phyloP scores from a whole-genome alignment of 2,888 invertebrate genomes.

The Drosophila cognata region DNA sequence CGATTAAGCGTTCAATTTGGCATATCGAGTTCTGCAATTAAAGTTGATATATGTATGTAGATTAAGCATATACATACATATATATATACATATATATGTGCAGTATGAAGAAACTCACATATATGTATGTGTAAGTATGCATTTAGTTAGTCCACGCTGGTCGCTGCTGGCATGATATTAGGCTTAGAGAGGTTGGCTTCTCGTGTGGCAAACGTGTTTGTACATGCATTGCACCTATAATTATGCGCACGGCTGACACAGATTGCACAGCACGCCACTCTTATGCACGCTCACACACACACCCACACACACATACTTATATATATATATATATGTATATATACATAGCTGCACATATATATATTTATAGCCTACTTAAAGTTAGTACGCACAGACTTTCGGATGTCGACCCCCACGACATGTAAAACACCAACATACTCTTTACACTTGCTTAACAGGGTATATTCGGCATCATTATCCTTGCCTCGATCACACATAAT shows the following conservation, averaged over 20 bases:
- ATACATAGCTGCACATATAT: constrained; percentile 35
- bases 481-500: neutral
- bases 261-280: constrained; percentile 50
- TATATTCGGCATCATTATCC: neutral
- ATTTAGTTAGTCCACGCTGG: neutral
- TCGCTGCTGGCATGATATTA: constrained; percentile 39
- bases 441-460: neutral
- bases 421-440: constrained; percentile 18
- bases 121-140: neutral
- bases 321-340: neutral
- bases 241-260: constrained; percentile 75
- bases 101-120: neutral
- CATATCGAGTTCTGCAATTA: constrained; percentile 59
- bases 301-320: constrained; percentile 17
- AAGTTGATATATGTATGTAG: constrained; percentile 3
- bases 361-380: constrained; percentile 78
- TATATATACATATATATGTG: neutral
- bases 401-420: constrained; percentile 35
- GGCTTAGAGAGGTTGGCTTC: constrained; percentile 16
- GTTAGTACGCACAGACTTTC: constrained; percentile 43
- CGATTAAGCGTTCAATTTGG: constrained; percentile 55
- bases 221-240: constrained; percentile 72
- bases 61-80: neutral
- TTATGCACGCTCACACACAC: constrained; percentile 13
- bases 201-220: constrained; percentile 48